Percentiles rank a stretch among this genome's conserved stretches.
Evolutionary conservation across 2,113 vertebrate species (phyloP).

Genomic region (Cinclus cinclus): DNA sequence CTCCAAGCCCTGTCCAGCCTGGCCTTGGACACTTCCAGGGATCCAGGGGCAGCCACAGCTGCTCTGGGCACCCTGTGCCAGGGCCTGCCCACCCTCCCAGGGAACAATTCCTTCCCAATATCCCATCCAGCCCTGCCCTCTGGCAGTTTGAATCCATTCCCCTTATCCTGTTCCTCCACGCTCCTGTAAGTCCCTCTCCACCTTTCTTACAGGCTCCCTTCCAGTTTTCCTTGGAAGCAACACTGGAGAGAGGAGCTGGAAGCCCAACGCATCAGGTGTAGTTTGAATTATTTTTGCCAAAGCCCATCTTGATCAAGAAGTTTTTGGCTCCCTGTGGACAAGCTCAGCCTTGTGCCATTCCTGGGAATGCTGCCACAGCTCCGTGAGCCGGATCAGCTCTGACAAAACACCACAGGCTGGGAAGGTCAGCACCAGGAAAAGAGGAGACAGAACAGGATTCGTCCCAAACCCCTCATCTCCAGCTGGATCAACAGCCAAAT

Average conservation of each 20-base stretch:
- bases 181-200: neutral
- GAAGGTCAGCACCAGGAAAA: neutral
- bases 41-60: neutral
- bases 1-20: neutral
- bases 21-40: neutral
- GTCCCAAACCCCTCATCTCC: neutral
- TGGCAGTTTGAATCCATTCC: neutral
- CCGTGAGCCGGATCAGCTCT: accelerated
- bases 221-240: neutral
- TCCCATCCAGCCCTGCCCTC: neutral
- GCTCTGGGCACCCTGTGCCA: neutral
- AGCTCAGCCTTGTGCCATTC: neutral
- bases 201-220: neutral
- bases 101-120: neutral
- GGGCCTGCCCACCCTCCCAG: neutral
- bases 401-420: neutral
- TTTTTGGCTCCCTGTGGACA: neutral
- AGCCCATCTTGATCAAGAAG: neutral
- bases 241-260: neutral
- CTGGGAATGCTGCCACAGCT: neutral
- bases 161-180: accelerated
- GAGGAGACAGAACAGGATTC: neutral
- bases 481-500: neutral
- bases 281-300: neutral
- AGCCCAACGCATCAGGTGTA: neutral